Conservation (phyloP, 1,140 invertebrate species). For the Oscheius sp. region DNA sequence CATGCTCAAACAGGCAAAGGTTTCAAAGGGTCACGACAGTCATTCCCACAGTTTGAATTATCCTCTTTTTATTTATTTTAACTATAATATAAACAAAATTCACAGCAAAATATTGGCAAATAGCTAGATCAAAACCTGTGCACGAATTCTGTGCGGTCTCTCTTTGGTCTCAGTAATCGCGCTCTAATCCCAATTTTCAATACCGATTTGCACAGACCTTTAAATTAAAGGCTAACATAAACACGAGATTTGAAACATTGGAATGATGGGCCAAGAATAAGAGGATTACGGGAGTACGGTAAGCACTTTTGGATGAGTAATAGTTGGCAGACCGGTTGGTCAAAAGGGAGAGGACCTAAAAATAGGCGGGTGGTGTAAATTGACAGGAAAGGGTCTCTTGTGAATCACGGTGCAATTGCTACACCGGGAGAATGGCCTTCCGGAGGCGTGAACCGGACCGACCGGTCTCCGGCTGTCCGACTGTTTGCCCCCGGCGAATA, state of each 20-base stretch:
- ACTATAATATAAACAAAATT: not conserved
- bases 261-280: too few species aligned
- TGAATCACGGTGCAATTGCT: not conserved
- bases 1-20: not conserved
- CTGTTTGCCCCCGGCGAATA: not conserved
- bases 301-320: not conserved
- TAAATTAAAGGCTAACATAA: too few species aligned
- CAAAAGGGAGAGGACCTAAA: not conserved
- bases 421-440: conserved; percentile 5
- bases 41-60: too few species aligned
- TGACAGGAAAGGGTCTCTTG: not conserved
- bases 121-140: not conserved
- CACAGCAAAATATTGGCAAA: not conserved
- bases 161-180: not conserved
- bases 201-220: not conserved
- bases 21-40: conserved; percentile 8
- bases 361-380: not conserved
- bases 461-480: not conserved
- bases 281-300: too few species aligned
- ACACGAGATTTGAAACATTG: too few species aligned
- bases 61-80: not conserved
- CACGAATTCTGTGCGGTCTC: not conserved
- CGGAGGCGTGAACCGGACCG: conserved; percentile 7
- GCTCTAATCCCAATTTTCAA: not conserved
- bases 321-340: not conserved